Percentiles rank a stretch among this genome's conserved stretches.
phyloP scores from a whole-genome alignment of 2,797 vertebrate genomes.

The Acrossocheilus fasciatus region DNA sequence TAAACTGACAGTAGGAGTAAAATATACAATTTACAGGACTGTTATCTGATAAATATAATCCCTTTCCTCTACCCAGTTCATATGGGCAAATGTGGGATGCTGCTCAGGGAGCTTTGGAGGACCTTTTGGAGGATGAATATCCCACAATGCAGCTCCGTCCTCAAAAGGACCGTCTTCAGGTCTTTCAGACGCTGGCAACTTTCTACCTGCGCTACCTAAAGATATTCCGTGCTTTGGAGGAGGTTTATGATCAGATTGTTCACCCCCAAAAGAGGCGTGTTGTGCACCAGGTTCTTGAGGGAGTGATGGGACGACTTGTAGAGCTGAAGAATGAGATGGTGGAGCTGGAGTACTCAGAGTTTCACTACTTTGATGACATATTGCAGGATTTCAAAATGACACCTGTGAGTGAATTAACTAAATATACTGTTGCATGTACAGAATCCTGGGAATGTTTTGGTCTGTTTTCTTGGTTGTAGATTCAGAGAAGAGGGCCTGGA shows the following conservation, averaged over 20 bases:
- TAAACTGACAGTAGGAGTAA: background rate
- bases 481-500: background rate
- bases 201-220: constrained; percentile 84
- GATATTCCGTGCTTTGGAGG: constrained; percentile 80
- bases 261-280: constrained; percentile 81
- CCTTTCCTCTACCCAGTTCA: constrained; percentile 67
- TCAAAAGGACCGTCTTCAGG: constrained; percentile 66
- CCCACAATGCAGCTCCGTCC: constrained; percentile 67
- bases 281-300: constrained; percentile 78
- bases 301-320: constrained; percentile 84
- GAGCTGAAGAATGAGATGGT: constrained; percentile 89
- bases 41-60: constrained; percentile 4
- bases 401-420: constrained; percentile 76
- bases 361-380: constrained; percentile 80
- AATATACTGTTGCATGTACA: constrained; percentile 13
- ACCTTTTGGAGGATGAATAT: constrained; percentile 77
- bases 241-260: constrained; percentile 74
- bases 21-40: background rate
- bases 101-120: constrained; percentile 77
- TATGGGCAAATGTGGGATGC: constrained; percentile 82
- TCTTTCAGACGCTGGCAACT: constrained; percentile 76
- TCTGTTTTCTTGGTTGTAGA: constrained; percentile 29
- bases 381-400: constrained; percentile 80
- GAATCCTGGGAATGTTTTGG: constrained; percentile 8
- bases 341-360: constrained; percentile 81